These are phyloP conservation scores for Augiades crinisus DNA, from an alignment of 2,888 invertebrate genomes.

Conservation along the genomic window DNA sequence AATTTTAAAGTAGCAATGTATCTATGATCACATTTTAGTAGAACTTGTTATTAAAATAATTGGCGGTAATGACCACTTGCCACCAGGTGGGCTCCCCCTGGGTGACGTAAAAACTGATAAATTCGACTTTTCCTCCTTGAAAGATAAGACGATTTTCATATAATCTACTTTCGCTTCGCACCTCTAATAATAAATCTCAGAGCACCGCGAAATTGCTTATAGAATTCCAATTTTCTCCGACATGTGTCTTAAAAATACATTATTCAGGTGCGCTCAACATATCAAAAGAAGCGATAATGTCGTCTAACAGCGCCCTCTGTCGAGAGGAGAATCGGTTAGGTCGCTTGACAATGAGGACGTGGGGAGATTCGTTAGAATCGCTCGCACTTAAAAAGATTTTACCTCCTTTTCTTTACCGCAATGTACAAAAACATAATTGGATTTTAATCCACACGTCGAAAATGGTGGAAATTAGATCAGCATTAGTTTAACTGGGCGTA, in stretches of 20 bases:
- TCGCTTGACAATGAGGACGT: slow-evolving; percentile 27
- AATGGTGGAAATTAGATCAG: background rate
- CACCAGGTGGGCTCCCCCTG: too few relatives aligned
- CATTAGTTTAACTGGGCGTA: too few relatives aligned
- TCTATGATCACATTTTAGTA: too few relatives aligned
- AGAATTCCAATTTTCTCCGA: slow-evolving; percentile 20
- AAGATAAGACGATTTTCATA: too few relatives aligned
- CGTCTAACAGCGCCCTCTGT: slow-evolving; percentile 28
- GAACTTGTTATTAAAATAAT: too few relatives aligned
- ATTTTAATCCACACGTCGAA: slow-evolving; percentile 1
- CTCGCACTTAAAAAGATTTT: slow-evolving; percentile 33
- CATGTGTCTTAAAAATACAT: slow-evolving; percentile 23
- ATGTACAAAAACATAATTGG: slow-evolving; percentile 4
- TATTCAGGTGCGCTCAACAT: slow-evolving; percentile 22
- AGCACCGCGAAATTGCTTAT: slow-evolving; percentile 11
- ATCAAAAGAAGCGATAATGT: slow-evolving; percentile 26
- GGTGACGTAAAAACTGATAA: too few relatives aligned
- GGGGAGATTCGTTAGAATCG: slow-evolving; percentile 29
- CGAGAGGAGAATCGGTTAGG: slow-evolving; percentile 13
- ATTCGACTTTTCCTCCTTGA: too few relatives aligned
- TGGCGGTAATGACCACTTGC: too few relatives aligned
- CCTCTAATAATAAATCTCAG: slow-evolving; percentile 4
- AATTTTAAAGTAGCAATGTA: too few relatives aligned
- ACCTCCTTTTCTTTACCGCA: slow-evolving; percentile 1
- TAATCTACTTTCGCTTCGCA: background rate